A percentile compares a stretch with the other conserved stretches of the same genome.
phyloP scores from a whole-genome alignment of 2,113 vertebrate genomes.

The Phasianus colchicus region DNA sequence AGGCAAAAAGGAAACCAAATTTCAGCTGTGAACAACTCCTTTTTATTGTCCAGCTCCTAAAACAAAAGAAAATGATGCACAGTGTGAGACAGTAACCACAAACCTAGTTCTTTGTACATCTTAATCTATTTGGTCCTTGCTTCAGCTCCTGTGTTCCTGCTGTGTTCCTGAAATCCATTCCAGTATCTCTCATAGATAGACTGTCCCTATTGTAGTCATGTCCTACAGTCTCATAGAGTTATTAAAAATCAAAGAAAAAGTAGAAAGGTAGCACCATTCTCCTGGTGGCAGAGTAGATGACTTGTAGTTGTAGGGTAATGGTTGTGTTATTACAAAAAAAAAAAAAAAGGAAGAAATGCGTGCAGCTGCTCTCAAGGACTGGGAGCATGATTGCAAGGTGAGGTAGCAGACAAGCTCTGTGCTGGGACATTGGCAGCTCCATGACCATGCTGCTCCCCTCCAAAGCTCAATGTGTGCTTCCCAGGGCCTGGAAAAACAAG shows the following conservation, averaged over 20 bases:
- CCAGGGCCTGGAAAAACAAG: neutral
- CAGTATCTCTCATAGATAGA: fast-evolving
- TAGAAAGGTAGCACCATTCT: neutral
- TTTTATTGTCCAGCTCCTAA: constrained; percentile 34
- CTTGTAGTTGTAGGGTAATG: neutral
- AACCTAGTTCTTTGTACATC: neutral
- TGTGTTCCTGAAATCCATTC: neutral
- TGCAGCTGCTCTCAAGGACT: fast-evolving
- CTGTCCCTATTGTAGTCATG: neutral
- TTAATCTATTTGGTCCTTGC: neutral
- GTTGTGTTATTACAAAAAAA: neutral
- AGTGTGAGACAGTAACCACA: neutral
- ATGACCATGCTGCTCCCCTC: neutral
- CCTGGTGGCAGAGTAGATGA: neutral
- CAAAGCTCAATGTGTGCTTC: neutral
- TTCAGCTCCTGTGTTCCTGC: neutral
- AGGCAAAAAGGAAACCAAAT: neutral
- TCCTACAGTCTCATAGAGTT: neutral
- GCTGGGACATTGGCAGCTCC: neutral
- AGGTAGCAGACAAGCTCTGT: fast-evolving
- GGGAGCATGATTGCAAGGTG: fast-evolving
- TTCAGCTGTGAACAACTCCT: neutral
- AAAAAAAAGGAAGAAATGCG: too few species aligned
- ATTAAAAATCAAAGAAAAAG: neutral
- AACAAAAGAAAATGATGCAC: fast-evolving